Evolutionary conservation across 2,888 invertebrate species (phyloP).

Genomic region (Ditylenchus weischeri): DNA sequence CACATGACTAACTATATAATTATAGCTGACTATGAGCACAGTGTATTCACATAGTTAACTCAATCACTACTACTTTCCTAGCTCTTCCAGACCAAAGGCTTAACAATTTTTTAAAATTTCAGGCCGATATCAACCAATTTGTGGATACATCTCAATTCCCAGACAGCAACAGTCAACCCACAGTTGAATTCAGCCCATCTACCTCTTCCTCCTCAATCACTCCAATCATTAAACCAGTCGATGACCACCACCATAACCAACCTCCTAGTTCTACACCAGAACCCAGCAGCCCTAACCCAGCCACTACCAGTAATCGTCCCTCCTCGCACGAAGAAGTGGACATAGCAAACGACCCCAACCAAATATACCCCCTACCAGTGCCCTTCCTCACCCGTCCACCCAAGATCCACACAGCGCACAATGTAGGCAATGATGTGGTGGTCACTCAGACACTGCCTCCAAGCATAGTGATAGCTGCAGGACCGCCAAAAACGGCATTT

Average conservation of each 20-base stretch:
- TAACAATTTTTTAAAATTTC: not conserved
- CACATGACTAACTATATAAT: too few species aligned
- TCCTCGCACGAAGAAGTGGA: constrained; percentile 9
- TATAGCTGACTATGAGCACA: too few species aligned
- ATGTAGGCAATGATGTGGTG: constrained; percentile 17
- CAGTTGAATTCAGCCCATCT: not conserved
- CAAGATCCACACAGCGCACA: constrained; percentile 34
- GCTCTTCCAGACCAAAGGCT: too few species aligned
- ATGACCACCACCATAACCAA: not conserved
- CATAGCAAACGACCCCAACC: constrained; percentile 29
- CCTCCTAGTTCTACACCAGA: not conserved
- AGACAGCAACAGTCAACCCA: not conserved
- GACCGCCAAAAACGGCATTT: not conserved
- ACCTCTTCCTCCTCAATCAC: not conserved
- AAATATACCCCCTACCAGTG: constrained; percentile 54
- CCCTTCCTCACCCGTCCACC: constrained; percentile 50
- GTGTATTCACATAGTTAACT: too few species aligned
- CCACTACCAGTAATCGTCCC: constrained; percentile 9
- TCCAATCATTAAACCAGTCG: not conserved
- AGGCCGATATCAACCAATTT: constrained; percentile 10
- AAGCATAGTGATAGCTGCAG: constrained; percentile 41
- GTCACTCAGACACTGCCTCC: constrained; percentile 41
- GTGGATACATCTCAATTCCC: constrained; percentile 9
- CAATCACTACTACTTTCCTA: too few species aligned
- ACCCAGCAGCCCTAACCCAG: not conserved